These are phyloP conservation scores for Troglohyphantes excavatus DNA, from an alignment of 2,888 invertebrate genomes.

Conservation along the genomic window DNA sequence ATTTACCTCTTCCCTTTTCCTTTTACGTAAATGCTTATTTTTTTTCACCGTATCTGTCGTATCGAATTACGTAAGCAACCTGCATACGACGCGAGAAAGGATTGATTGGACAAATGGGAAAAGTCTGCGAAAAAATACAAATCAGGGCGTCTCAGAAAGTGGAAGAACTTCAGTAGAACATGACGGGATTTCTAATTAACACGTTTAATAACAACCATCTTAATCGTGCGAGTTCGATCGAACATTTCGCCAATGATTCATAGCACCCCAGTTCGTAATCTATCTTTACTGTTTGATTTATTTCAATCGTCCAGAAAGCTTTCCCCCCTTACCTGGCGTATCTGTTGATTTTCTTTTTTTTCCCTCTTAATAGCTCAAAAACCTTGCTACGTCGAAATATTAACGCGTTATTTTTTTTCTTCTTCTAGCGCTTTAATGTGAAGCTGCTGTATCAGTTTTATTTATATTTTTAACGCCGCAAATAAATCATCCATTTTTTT, in stretches of 20 bases:
- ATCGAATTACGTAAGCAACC: conserved; percentile 16
- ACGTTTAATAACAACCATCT: conserved; percentile 67
- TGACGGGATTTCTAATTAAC: conserved; percentile 77
- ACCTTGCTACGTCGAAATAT: not conserved
- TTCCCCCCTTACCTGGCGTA: not conserved
- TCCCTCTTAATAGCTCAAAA: not conserved
- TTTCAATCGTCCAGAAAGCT: conserved; percentile 22
- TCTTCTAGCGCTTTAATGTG: not conserved
- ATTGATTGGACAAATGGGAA: not conserved
- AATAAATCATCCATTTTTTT: conserved; percentile 65
- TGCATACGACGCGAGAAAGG: not conserved
- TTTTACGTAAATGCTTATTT: not conserved
- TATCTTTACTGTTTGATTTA: conserved; percentile 43
- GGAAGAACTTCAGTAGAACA: conserved; percentile 30
- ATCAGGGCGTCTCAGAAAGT: conserved; percentile 1
- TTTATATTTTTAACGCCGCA: conserved; percentile 50
- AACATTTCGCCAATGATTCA: conserved; percentile 62
- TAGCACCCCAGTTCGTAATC: conserved; percentile 45
- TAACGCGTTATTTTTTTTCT: conserved; percentile 9
- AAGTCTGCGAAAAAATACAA: not conserved
- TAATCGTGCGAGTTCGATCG: conserved; percentile 51
- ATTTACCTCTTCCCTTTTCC: not conserved
- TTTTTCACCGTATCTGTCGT: not conserved
- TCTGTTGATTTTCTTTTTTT: not conserved
- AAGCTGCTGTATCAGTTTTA: conserved; percentile 41